Evolutionary conservation across 2,113 vertebrate species (phyloP).

Genomic region (Myodes glareolus): DNA sequence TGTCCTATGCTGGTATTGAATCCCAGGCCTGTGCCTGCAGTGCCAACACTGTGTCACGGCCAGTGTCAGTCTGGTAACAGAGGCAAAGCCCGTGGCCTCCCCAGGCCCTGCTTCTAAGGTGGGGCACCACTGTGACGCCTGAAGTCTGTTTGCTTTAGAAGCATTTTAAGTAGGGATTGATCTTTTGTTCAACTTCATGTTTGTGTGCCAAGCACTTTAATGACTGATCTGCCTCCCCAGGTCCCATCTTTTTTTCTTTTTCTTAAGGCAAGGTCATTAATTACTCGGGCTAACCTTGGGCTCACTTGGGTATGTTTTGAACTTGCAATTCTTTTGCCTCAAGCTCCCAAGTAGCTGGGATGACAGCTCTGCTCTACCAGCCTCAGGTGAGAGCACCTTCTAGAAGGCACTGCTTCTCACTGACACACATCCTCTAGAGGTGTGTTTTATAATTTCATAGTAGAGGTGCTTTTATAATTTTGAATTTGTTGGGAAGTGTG

Average conservation of each 20-base stretch:
- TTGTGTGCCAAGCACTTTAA: no score
- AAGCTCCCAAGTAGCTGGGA: neutral
- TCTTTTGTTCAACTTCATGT: neutral
- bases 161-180: neutral
- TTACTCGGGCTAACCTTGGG: neutral
- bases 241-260: neutral
- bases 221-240: neutral
- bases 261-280: neutral
- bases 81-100: neutral
- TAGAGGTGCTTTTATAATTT: slow-evolving; percentile 57
- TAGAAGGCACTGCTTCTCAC: neutral
- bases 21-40: neutral
- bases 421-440: slow-evolving; percentile 16
- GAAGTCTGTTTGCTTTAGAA: neutral
- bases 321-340: neutral
- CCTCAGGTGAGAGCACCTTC: neutral
- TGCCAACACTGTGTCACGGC: neutral
- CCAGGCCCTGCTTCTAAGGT: neutral
- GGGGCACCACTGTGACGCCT: neutral
- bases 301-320: neutral
- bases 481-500: neutral
- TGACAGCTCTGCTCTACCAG: neutral
- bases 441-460: neutral
- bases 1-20: neutral
- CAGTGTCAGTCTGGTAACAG: no score